phyloP scores from a whole-genome alignment of 2,797 vertebrate genomes.

The Macropodus opercularis region DNA sequence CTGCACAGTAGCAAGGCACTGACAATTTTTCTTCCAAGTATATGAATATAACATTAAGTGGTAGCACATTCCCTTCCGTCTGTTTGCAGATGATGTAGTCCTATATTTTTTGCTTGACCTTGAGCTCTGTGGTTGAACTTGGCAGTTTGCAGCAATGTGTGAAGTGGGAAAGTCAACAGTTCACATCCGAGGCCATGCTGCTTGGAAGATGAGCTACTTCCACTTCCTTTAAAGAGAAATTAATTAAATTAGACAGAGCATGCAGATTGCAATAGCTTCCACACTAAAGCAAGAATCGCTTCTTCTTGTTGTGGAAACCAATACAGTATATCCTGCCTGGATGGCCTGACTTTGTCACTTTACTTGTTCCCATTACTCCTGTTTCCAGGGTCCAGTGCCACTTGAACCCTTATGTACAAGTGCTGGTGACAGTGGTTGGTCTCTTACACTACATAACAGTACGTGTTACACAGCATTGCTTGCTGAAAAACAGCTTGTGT shows the following conservation, averaged over 20 bases:
- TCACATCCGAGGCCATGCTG: no score
- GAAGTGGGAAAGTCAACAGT: background rate
- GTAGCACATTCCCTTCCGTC: background rate
- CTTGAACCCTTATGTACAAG: background rate
- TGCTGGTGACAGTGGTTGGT: conserved; percentile 1
- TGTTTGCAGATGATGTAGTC: background rate
- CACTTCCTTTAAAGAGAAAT: no score
- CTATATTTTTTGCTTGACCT: background rate
- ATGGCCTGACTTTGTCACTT: background rate
- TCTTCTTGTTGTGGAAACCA: no score
- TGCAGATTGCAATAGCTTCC: no score
- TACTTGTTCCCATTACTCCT: background rate
- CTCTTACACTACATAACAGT: background rate
- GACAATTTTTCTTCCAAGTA: background rate
- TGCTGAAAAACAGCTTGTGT: conserved; percentile 14
- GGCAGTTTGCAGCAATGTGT: background rate
- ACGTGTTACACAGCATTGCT: background rate
- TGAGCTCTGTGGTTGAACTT: background rate
- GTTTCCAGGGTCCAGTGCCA: background rate
- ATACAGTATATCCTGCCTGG: background rate
- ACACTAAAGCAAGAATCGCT: no score
- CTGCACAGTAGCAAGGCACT: background rate
- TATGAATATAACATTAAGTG: background rate
- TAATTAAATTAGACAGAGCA: no score
- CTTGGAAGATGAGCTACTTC: no score